These are phyloP conservation scores for Pyrrhosoma nymphula DNA, from an alignment of 2,888 invertebrate species.

Conservation along the genomic window DNA sequence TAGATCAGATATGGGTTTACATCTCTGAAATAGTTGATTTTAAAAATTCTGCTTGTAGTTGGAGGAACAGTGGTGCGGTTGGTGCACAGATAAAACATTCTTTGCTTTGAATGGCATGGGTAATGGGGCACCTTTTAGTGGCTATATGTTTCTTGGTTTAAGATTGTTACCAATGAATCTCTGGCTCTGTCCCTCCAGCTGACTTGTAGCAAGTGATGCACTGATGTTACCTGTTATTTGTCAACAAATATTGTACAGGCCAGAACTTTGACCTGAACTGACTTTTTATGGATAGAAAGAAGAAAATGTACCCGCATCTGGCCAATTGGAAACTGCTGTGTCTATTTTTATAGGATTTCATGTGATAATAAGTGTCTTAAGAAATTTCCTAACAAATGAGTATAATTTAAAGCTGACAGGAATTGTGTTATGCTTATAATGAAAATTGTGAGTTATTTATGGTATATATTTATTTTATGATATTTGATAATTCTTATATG, in stretches of 20 bases:
- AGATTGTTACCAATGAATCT: neutral
- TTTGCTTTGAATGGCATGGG: neutral
- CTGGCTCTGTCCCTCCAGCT: neutral
- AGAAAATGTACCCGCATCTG: neutral
- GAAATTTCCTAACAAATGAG: neutral
- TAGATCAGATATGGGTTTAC: no score
- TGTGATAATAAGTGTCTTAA: constrained; percentile 18
- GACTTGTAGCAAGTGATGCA: neutral
- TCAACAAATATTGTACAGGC: neutral
- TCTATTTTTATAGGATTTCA: neutral
- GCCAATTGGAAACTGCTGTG: neutral
- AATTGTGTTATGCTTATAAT: no score
- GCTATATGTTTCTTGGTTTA: neutral
- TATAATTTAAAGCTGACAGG: neutral
- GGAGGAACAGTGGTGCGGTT: neutral
- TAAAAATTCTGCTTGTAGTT: neutral
- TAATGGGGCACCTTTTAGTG: neutral
- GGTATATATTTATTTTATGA: neutral
- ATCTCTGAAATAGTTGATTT: neutral
- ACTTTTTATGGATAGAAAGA: neutral
- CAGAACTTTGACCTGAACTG: neutral
- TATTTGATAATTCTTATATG: no score
- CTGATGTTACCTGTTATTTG: neutral
- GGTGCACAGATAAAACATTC: no score
- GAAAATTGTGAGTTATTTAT: no score